These are phyloP conservation scores for Drosophila quadrilineata DNA, from an alignment of 1,140 invertebrate species.

Conservation along the genomic window DNA sequence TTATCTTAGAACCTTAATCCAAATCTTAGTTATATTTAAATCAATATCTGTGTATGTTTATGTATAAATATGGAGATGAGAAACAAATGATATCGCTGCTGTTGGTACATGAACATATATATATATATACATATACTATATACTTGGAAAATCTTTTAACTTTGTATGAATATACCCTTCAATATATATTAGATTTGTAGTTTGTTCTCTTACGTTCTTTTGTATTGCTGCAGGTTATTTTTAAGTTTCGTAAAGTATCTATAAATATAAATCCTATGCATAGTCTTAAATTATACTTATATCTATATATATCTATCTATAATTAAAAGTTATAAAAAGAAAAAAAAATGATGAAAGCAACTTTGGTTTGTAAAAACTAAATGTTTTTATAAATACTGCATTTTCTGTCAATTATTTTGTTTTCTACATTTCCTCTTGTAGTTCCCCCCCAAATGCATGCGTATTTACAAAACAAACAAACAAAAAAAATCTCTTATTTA, in stretches of 20 bases:
- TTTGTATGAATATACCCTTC: slow-evolving; percentile 38
- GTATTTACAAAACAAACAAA: slow-evolving; percentile 40
- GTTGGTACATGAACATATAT: not conserved
- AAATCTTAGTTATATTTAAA: slow-evolving; percentile 20
- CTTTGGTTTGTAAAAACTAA: slow-evolving; percentile 64
- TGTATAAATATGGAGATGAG: slow-evolving; percentile 6
- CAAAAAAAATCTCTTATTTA: not conserved
- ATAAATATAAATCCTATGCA: slow-evolving; percentile 29
- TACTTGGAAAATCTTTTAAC: slow-evolving; percentile 23
- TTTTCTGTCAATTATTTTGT: slow-evolving; percentile 35
- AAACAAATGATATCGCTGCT: not conserved
- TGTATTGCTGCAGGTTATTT: slow-evolving; percentile 42
- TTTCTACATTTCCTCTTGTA: slow-evolving; percentile 31
- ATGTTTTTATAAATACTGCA: slow-evolving; percentile 47
- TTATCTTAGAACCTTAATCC: too few species aligned
- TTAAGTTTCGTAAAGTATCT: slow-evolving; percentile 40
- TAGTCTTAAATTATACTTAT: slow-evolving; percentile 44
- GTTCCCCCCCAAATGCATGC: slow-evolving; percentile 54
- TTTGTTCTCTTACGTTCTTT: slow-evolving; percentile 39
- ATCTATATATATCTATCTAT: slow-evolving; percentile 19
- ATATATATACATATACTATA: slow-evolving; percentile 25
- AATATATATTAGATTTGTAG: slow-evolving; percentile 45
- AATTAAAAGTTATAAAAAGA: slow-evolving; percentile 34
- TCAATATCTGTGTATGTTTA: slow-evolving; percentile 16
- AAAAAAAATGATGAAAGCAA: slow-evolving; percentile 42